Conservation (phyloP, 2,797 vertebrate genomes). For the Hafferia zeledoni region DNA sequence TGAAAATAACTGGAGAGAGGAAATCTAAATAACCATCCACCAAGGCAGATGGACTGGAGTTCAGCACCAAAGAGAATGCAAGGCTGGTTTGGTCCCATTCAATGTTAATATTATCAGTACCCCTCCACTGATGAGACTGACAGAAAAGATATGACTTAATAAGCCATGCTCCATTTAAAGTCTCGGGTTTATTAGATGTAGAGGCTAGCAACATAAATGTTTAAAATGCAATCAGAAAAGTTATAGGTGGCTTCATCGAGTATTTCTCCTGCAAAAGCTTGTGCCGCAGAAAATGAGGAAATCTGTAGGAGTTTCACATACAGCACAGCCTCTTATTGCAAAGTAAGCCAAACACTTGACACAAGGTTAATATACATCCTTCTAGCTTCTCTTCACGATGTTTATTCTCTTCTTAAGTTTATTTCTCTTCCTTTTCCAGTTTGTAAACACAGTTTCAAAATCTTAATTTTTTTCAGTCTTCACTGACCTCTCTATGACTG, state of each 20-base stretch:
- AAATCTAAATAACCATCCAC: neutral
- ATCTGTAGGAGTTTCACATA: neutral
- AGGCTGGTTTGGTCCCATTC: neutral
- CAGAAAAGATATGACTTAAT: conserved; percentile 25
- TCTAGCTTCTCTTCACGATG: neutral
- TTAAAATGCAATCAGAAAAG: conserved; percentile 53
- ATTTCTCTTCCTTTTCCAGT: neutral
- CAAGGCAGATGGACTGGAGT: neutral
- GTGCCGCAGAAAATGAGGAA: neutral
- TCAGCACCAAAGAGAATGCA: neutral
- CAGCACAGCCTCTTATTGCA: neutral
- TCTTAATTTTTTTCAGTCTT: neutral
- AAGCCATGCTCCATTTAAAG: conserved; percentile 10
- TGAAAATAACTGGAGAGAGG: conserved; percentile 1
- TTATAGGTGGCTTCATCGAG: conserved; percentile 22
- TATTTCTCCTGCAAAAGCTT: neutral
- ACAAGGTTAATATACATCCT: neutral
- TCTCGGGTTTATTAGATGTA: conserved; percentile 17
- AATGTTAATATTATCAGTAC: neutral
- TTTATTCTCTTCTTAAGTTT: neutral
- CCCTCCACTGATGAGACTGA: neutral
- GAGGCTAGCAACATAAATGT: conserved; percentile 34
- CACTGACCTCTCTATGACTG: neutral
- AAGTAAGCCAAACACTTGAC: neutral
- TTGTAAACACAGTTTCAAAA: neutral